Evolutionary conservation across 2,797 vertebrate species (phyloP).

Genomic region (Bovichtus diacanthus): DNA sequence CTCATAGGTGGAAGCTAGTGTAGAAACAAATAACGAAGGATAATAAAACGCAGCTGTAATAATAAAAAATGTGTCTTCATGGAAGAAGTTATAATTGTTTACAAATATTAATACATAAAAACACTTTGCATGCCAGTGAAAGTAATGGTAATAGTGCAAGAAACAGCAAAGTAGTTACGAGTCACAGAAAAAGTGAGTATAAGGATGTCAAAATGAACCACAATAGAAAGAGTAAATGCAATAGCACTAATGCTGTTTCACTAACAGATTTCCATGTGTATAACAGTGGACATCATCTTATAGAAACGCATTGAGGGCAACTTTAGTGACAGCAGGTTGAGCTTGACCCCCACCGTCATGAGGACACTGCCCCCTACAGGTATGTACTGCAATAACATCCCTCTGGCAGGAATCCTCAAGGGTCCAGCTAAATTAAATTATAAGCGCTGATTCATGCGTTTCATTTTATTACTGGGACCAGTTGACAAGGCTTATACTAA

Average conservation of each 20-base stretch:
- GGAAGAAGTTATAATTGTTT: neutral
- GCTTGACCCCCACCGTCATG: neutral
- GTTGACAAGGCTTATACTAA: neutral
- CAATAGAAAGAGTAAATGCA: neutral
- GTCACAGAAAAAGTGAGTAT: neutral
- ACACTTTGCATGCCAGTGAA: no score
- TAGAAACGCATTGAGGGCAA: neutral
- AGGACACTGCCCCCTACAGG: conserved; percentile 26
- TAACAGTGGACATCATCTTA: no score
- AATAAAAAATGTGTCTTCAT: neutral
- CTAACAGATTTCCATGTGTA: neutral
- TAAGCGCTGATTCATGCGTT: neutral
- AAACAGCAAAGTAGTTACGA: neutral
- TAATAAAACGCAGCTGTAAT: neutral
- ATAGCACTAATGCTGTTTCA: neutral
- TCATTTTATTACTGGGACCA: neutral
- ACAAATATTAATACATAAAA: neutral
- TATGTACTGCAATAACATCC: no score
- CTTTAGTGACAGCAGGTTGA: conserved; percentile 5
- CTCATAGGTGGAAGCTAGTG: no score
- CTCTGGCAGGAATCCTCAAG: neutral
- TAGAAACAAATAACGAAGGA: neutral
- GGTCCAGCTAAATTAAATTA: neutral
- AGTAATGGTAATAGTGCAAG: no score
- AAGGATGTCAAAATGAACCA: neutral